phyloP scores from a whole-genome alignment of 2,113 vertebrate species.

The Struthidea cinerea region DNA sequence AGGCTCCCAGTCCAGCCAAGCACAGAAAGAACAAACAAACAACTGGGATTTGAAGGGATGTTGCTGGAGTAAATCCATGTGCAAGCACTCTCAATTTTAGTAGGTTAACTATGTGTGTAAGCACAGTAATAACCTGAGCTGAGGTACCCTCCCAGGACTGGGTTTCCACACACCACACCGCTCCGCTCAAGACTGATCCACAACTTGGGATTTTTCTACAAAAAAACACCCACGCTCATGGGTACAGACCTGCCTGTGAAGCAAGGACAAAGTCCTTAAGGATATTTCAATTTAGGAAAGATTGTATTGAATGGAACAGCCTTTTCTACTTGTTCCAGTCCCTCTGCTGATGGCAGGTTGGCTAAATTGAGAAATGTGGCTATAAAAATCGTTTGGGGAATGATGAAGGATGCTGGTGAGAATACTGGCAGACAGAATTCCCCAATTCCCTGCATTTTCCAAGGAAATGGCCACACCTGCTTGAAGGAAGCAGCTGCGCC shows the following conservation, averaged over 20 bases:
- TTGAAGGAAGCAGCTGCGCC: background rate
- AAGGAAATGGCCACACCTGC: background rate
- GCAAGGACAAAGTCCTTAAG: background rate
- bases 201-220: background rate
- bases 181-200: fast-evolving
- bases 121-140: background rate
- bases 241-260: background rate
- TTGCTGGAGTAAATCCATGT: background rate
- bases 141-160: background rate
- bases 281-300: background rate
- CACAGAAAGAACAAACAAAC: fast-evolving
- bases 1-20: background rate
- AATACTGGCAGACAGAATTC: background rate
- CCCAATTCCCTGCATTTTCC: background rate
- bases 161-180: background rate
- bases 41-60: background rate
- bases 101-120: fast-evolving
- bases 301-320: background rate
- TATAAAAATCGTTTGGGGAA: background rate
- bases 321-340: background rate
- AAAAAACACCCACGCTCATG: fast-evolving
- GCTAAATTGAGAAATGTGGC: fast-evolving
- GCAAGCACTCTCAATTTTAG: background rate
- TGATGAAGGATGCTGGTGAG: background rate
- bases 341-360: background rate